Evolutionary conservation across 2,113 vertebrate genomes (phyloP).

Genomic region (Phrynosoma blainvillii): DNA sequence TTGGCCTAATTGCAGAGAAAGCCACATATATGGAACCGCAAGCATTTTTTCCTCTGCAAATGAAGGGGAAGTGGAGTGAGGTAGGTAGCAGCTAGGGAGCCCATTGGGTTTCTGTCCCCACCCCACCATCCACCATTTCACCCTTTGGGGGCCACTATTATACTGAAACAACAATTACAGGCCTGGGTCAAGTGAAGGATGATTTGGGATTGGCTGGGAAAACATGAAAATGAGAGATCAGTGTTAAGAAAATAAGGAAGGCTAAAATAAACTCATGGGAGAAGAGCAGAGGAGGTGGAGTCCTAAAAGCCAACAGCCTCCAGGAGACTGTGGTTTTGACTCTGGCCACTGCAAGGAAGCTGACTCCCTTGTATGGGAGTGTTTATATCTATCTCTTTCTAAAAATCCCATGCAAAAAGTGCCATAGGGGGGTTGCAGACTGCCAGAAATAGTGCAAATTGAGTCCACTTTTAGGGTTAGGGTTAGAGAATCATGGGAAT

Average conservation of each 20-base stretch:
- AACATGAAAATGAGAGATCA: neutral
- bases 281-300: neutral
- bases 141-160: neutral
- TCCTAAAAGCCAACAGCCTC: neutral
- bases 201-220: neutral
- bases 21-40: slow-evolving; percentile 25
- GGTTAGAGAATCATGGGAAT: no score
- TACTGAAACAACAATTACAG: slow-evolving; percentile 33
- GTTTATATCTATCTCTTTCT: no score
- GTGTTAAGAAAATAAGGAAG: neutral
- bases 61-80: neutral
- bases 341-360: neutral
- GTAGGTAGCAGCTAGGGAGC: neutral
- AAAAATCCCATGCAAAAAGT: no score
- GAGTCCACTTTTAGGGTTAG: no score
- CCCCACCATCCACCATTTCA: neutral
- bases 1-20: slow-evolving; percentile 45
- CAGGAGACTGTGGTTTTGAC: no score
- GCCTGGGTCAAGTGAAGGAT: slow-evolving; percentile 23
- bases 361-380: neutral
- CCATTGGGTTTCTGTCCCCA: neutral
- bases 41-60: neutral
- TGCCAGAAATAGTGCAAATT: no score
- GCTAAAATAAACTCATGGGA: neutral
- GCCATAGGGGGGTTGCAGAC: no score